phyloP scores from a whole-genome alignment of 2,113 vertebrate species.

The Lophius piscatorius region DNA sequence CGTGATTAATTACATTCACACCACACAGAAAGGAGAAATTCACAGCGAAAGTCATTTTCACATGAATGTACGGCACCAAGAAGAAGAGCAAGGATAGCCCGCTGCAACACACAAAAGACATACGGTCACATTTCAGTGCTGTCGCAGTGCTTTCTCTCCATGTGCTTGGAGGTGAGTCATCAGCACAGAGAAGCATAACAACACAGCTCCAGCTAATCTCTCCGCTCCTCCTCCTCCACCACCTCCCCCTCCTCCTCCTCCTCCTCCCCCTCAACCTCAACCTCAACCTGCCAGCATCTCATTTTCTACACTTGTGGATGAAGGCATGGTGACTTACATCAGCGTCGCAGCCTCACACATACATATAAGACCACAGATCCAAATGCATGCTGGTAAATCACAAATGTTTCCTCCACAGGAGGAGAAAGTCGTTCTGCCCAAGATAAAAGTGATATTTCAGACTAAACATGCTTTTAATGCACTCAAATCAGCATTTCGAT shows the following conservation, averaged over 20 bases:
- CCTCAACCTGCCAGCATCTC: constrained; percentile 69
- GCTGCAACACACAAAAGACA: constrained; percentile 42
- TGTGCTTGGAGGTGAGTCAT: constrained; percentile 81
- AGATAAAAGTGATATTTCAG: constrained; percentile 7
- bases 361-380: constrained; percentile 48
- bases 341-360: constrained; percentile 49
- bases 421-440: constrained; percentile 1
- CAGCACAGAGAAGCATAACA: constrained; percentile 69
- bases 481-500: constrained; percentile 17
- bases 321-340: constrained; percentile 62
- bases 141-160: constrained; percentile 78
- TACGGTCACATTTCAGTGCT: constrained; percentile 73
- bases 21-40: constrained; percentile 74
- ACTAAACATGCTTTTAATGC: constrained; percentile 10
- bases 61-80: constrained; percentile 79
- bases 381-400: constrained; percentile 26
- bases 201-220: constrained; percentile 72
- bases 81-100: constrained; percentile 65
- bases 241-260: constrained; percentile 51
- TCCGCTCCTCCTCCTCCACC: constrained; percentile 49
- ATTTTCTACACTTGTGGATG: constrained; percentile 74
- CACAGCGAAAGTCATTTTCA: constrained; percentile 74
- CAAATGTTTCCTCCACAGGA: constrained; percentile 4
- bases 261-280: constrained; percentile 36
- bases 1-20: constrained; percentile 79